Evolutionary conservation across 2,797 vertebrate genomes (phyloP), one percentile per base, ranked within the genome.

Genomic region (Merluccius polli): DNA sequence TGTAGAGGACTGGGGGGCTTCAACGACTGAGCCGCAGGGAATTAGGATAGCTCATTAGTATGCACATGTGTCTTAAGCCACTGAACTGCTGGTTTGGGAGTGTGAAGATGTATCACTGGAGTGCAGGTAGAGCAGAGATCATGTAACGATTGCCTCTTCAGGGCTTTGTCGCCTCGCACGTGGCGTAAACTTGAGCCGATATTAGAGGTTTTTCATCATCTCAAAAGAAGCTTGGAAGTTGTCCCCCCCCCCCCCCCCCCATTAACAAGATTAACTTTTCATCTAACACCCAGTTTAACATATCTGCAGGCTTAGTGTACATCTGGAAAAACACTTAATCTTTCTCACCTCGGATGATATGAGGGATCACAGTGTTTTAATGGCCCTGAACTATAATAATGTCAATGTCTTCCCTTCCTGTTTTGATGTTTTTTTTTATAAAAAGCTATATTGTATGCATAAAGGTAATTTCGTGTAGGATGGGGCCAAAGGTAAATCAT

Each of bases 261-360:
- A 63, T 24, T 27, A 24, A 63, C 24, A 63, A n/a, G 59, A 65
- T 65, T 27, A 24, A 27, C 59, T 27, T 3, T 12, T 27, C 59
- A 65, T 65, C 10, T 65, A 27, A 65, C 59, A 65, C 48, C 48
- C 48, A n/a, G 48, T 59, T 59, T 59, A 59, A 59, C 59, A 63
- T 63, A 24, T 59, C 48, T 59, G 48, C 48, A 59, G 48, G 59
- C n/a, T 63, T 63, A 65, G 10, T 3, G 59, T 65, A 27, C n/a
- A 27, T 12, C n/a, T 8, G 59, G 59, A 65, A 65, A 65, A 65
- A n/a, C 59, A 11, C 8, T 27, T 65, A 24, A 65, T 65, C 59
- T 65, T 24, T 29, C 59, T 65, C 59, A 65, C 59, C 59, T 27
- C 10, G 59, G 59, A 65, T 65, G 59, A 65, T 27, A 27, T 65